Evolutionary conservation across 2,113 vertebrate genomes (phyloP).

Genomic region (Pungitius pungitius): DNA sequence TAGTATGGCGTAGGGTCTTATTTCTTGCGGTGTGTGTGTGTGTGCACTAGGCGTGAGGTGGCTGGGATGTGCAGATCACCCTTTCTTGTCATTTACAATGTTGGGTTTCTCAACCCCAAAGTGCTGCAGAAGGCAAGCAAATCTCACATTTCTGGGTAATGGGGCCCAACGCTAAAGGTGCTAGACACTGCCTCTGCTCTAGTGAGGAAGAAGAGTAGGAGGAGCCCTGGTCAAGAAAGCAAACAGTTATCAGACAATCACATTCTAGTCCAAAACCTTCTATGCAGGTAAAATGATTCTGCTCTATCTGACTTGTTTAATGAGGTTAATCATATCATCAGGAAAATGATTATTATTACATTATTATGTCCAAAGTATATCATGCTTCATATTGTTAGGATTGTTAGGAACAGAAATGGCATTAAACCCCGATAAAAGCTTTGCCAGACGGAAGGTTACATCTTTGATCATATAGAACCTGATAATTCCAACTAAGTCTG

Average conservation of each 20-base stretch:
- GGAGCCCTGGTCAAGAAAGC: background rate
- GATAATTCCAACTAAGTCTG: slow-evolving; percentile 8
- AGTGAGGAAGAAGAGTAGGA: fast-evolving
- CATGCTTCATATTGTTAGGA: background rate
- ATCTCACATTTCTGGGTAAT: background rate
- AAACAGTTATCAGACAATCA: background rate
- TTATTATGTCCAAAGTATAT: background rate
- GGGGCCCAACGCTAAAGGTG: background rate
- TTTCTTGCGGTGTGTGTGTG: background rate
- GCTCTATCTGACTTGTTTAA: slow-evolving; percentile 2
- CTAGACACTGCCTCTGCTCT: background rate
- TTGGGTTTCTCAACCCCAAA: slow-evolving; percentile 45
- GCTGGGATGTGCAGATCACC: slow-evolving; percentile 80
- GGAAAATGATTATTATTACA: background rate
- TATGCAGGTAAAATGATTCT: slow-evolving; percentile 4
- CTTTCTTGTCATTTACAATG: slow-evolving; percentile 65
- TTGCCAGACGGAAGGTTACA: slow-evolving; percentile 27
- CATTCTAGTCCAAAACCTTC: background rate
- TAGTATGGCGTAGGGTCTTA: background rate
- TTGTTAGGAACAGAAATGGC: background rate
- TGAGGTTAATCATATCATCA: background rate
- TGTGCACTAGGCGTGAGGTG: slow-evolving; percentile 66
- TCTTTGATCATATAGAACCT: slow-evolving; percentile 14
- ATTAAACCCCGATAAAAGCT: background rate
- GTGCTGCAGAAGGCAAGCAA: slow-evolving; percentile 69